Base-by-base conservation (phyloP, 37 sponge, comb jelly and placozoan genomes). In the Axinella damicornis region DNA sequence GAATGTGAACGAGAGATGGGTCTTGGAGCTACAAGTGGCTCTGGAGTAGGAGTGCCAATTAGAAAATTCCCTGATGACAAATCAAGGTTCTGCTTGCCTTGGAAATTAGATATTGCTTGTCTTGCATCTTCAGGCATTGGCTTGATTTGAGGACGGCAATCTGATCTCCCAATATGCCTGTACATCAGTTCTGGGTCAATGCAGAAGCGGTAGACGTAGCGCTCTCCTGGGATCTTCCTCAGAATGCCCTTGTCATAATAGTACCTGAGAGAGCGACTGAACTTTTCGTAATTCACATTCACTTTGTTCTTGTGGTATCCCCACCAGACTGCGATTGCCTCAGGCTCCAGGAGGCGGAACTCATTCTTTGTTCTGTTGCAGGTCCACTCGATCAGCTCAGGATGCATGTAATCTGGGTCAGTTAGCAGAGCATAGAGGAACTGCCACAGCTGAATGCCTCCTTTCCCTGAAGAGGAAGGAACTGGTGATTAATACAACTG, bases 391-490 rank as follows among this genome's bases (percentile, higher is more conserved):
- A 95, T 92, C n/a, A 95, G 69, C 12, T 93, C 59, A 17, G 72
- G 54, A 65, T 83, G 58, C 17, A 59, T 68, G 52, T 83, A 31
- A 5, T 67, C 83, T 21, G 81, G 81, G 30, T 88, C 86, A 0
- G 80, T 79, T 16, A 95, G 89, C 30, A 95, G 77, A 38, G 86
- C 78, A 62, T 91, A 91, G 39, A 95, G 83, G 56, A 90, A 95
- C 78, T 95, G 88, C 95, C 95, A 95, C 46, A 95, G 62, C 53
- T 95, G 95, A 68, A 88, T 95, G 22, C 91, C 95, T 60, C 92
- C 89, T 85, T 91, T 91, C 53, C 92, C 84, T 83, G 33, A 24
- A n/a, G n/a, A 37, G 13, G 35, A 36, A 40, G 12, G 35, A 24
- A 57, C 71, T n/a, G n/a, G n/a, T n/a, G n/a, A n/a, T n/a, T n/a